These are phyloP conservation scores for Drosophila stalkeri DNA, from an alignment of 2,888 invertebrate species.

Conservation along the genomic window DNA sequence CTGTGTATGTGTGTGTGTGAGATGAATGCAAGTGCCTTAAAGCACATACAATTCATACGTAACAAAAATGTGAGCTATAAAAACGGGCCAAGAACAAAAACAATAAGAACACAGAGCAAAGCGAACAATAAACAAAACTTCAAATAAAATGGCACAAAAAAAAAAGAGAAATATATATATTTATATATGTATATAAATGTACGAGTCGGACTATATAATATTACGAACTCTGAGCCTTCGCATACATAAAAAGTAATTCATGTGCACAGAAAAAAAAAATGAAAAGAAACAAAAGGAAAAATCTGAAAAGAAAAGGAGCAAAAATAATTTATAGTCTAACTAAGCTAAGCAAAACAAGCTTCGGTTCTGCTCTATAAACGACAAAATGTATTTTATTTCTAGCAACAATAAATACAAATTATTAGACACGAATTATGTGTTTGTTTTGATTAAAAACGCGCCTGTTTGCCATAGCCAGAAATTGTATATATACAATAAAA, in stretches of 20 bases:
- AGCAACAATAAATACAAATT: slow-evolving; percentile 53
- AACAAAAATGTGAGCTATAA: slow-evolving; percentile 56
- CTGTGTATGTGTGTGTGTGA: slow-evolving; percentile 28
- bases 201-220: slow-evolving; percentile 20
- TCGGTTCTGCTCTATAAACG: slow-evolving; percentile 12
- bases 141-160: slow-evolving; percentile 64
- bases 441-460: slow-evolving; percentile 71
- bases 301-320: slow-evolving; percentile 15
- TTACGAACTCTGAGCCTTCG: slow-evolving; percentile 23
- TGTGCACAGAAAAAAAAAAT: slow-evolving; percentile 26
- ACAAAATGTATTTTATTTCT: slow-evolving; percentile 38
- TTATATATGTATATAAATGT: slow-evolving; percentile 6
- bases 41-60: slow-evolving; percentile 39
- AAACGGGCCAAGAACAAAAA: slow-evolving; percentile 37
- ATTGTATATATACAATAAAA: not conserved
- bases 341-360: slow-evolving; percentile 38
- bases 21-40: slow-evolving; percentile 63
- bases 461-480: slow-evolving; percentile 20
- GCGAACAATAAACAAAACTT: slow-evolving; percentile 69
- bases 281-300: slow-evolving; percentile 22
- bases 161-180: not conserved
- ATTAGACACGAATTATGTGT: slow-evolving; percentile 66
- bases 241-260: slow-evolving; percentile 60
- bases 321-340: slow-evolving; percentile 53
- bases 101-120: slow-evolving; percentile 16